Evolutionary conservation across 2,888 invertebrate genomes (phyloP), one percentile per base, ranked within the genome.

Genomic region (Piscicola geometra): DNA sequence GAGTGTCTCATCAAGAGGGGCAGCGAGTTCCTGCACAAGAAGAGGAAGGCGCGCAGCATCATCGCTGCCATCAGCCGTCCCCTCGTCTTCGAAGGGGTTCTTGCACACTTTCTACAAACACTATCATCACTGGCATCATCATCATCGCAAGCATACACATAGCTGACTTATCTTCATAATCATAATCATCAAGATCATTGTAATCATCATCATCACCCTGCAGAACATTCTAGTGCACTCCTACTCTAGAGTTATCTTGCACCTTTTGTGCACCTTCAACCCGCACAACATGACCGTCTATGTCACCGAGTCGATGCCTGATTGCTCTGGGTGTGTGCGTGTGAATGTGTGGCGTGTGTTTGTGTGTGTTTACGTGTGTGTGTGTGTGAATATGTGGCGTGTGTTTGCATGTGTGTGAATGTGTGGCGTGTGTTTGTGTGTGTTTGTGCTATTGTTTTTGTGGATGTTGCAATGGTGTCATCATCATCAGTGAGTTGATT

Each of bases 271-370:
- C 30, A 33, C n/a, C 52, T 35, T 60, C 25, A 73, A 64, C 28
- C 25, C n/a, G 3, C 30, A 28, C 33, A 35, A 73, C 35, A 56
- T 64, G 21, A 64, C 28, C n/a, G 73, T 73, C 28, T 73, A 73
- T 73, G 73, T 73, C 35, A 73, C 73, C 9, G 73, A 73, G 64
- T 73, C 73, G 21, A 33, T 30, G 32, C 73, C 73, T 30, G 73
- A 73, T 33, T 73, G 35, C 36, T 73, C 73, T 64, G 73, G 73
- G 73, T 73, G 25, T 18, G 12, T 56, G 21, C n/a, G 3, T 56
- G 60, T 15, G 9, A 41, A 9, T 41, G 9, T 41, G 5, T 41
- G n/a, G n/a, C n/a, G 9, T 41, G 41, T 41, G 9, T 9, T 41
- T 41, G 9, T 41, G 5, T 41, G 9, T 41, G 41, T 15, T 15